Evolutionary conservation across 2,888 invertebrate species (phyloP).

Genomic region (Nineta flava): DNA sequence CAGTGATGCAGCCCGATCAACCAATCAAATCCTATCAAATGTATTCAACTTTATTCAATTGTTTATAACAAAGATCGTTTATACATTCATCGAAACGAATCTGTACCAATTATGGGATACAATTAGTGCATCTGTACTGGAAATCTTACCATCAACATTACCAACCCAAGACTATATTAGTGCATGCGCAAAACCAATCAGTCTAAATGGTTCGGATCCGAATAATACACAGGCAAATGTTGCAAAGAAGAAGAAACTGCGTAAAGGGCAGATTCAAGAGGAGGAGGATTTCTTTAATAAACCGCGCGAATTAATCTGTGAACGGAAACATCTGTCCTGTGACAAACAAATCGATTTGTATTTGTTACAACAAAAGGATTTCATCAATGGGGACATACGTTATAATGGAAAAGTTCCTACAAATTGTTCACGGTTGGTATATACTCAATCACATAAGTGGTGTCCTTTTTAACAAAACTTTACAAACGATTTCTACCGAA

Average conservation of each 20-base stretch:
- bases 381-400: slow-evolving; percentile 23
- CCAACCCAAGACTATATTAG: no score
- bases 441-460: no score
- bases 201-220: no score
- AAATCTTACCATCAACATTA: neutral
- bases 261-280: slow-evolving; percentile 23
- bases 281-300: slow-evolving; percentile 24
- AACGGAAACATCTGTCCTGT: slow-evolving; percentile 41
- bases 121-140: slow-evolving; percentile 12
- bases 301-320: slow-evolving; percentile 20
- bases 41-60: slow-evolving; percentile 23
- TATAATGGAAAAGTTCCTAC: slow-evolving; percentile 25
- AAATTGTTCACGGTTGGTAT: slow-evolving; percentile 26
- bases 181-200: no score
- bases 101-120: slow-evolving; percentile 18
- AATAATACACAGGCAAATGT: neutral
- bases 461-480: no score
- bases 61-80: slow-evolving; percentile 26
- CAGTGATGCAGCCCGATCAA: slow-evolving; percentile 21
- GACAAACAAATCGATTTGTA: slow-evolving; percentile 57
- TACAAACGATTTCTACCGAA: no score
- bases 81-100: slow-evolving; percentile 20
- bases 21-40: no score
- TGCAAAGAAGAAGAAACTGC: slow-evolving; percentile 14
- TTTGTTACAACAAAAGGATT: slow-evolving; percentile 43